These are phyloP conservation scores for Halcyon senegalensis DNA, from an alignment of 2,113 vertebrate genomes.

Conservation along the genomic window DNA sequence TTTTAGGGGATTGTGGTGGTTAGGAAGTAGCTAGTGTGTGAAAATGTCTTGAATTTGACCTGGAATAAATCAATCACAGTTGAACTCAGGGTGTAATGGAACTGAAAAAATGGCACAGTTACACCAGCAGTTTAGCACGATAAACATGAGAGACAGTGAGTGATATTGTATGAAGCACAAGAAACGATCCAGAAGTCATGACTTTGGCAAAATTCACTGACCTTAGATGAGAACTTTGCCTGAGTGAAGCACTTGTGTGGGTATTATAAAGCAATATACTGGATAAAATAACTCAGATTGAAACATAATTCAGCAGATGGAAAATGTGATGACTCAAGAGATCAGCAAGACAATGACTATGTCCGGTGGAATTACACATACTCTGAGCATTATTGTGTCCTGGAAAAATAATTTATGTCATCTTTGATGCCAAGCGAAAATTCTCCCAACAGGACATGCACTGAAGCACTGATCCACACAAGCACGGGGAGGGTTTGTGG, in stretches of 20 bases:
- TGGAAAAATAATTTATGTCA: not conserved
- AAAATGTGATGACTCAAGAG: not conserved
- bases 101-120: not conserved
- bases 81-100: not conserved
- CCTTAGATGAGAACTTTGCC: not conserved
- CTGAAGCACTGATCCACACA: not conserved
- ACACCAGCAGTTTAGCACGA: not conserved
- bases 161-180: not conserved
- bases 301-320: constrained; percentile 40
- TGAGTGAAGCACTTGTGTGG: not conserved
- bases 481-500: not conserved
- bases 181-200: not conserved
- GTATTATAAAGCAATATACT: not conserved
- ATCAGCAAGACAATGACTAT: not conserved
- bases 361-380: not conserved
- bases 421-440: not conserved
- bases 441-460: not conserved
- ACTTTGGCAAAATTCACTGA: constrained; percentile 10
- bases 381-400: not conserved
- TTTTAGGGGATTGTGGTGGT: not conserved
- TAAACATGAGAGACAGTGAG: not conserved
- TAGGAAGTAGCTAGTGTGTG: not conserved
- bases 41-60: not conserved
- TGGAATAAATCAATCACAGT: not conserved
- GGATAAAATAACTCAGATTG: constrained; percentile 16